A percentile compares a stretch with the other conserved stretches of the same genome.
phyloP scores from a whole-genome alignment of 2,888 invertebrate genomes.

The Andrena hattorfiana region DNA sequence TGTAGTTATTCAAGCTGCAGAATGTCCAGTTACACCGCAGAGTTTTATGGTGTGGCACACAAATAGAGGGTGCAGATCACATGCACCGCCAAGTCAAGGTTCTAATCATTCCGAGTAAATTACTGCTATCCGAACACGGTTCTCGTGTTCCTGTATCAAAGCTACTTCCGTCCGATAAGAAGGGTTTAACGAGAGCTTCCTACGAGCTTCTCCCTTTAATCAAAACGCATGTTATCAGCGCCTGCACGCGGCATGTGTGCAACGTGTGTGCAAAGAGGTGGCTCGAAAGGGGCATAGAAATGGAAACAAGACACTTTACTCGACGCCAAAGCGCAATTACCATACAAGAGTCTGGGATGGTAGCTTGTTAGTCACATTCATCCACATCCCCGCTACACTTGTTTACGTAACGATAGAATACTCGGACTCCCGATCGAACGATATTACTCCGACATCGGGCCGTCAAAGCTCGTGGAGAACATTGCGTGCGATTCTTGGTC shows the following conservation, averaged over 20 bases:
- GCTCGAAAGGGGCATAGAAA: background rate
- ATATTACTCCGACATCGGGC: too few species aligned
- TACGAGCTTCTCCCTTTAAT: slow-evolving; percentile 58
- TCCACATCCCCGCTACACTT: too few species aligned
- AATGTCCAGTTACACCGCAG: too few species aligned
- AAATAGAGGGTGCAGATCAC: too few species aligned
- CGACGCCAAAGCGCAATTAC: background rate
- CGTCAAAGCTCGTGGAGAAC: background rate
- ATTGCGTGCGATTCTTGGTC: background rate
- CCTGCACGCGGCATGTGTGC: background rate
- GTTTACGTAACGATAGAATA: too few species aligned
- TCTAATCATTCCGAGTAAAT: slow-evolving; percentile 48
- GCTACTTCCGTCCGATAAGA: slow-evolving; percentile 53
- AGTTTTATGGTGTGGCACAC: too few species aligned
- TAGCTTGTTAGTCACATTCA: too few species aligned
- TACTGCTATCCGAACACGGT: slow-evolving; percentile 28
- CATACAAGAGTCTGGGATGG: too few species aligned
- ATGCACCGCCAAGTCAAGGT: background rate
- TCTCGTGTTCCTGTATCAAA: slow-evolving; percentile 53
- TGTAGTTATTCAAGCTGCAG: too few species aligned
- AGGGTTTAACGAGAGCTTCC: slow-evolving; percentile 59
- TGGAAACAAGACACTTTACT: slow-evolving; percentile 10
- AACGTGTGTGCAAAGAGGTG: background rate
- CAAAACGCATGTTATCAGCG: slow-evolving; percentile 47
- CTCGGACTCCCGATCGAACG: too few species aligned